phyloP scores from a whole-genome alignment of 2,113 vertebrate genomes.

The Alosa alosa region DNA sequence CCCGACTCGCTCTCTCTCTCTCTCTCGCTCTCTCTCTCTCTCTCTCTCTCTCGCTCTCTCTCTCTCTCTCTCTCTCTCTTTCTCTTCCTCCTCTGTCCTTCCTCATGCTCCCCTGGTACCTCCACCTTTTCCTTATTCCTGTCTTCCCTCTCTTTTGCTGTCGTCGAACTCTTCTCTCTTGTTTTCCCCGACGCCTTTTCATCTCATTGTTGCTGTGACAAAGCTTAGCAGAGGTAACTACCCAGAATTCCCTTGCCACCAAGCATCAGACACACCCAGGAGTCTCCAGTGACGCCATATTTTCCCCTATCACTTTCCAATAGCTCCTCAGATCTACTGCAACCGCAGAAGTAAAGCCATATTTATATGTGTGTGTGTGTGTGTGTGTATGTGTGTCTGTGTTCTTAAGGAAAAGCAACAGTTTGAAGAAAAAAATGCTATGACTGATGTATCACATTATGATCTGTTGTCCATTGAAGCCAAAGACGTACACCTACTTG shows the following conservation, averaged over 20 bases:
- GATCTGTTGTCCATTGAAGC: constrained; percentile 52
- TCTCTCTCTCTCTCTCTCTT: constrained; percentile 34
- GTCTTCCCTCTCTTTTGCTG: background rate
- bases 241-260: background rate
- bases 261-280: background rate
- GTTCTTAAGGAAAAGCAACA: constrained; percentile 19
- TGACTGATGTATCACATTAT: constrained; percentile 17
- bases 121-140: constrained; percentile 31
- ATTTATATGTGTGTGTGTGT: constrained; percentile 12
- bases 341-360: constrained; percentile 23
- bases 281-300: constrained; percentile 17
- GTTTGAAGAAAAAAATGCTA: background rate
- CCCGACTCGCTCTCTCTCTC: constrained; percentile 26
- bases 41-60: no score
- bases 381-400: background rate
- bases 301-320: background rate
- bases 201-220: constrained; percentile 21
- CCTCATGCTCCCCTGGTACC: background rate
- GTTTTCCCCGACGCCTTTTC: constrained; percentile 49
- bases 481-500: constrained; percentile 62
- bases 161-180: constrained; percentile 36
- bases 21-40: constrained; percentile 29
- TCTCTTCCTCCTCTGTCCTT: constrained; percentile 18
- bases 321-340: constrained; percentile 3
- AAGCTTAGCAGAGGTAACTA: background rate